Percentiles rank a stretch among this genome's conserved stretches.
Conservation (phyloP, 2,888 invertebrate genomes). For the Gandaritis pyraliata region DNA sequence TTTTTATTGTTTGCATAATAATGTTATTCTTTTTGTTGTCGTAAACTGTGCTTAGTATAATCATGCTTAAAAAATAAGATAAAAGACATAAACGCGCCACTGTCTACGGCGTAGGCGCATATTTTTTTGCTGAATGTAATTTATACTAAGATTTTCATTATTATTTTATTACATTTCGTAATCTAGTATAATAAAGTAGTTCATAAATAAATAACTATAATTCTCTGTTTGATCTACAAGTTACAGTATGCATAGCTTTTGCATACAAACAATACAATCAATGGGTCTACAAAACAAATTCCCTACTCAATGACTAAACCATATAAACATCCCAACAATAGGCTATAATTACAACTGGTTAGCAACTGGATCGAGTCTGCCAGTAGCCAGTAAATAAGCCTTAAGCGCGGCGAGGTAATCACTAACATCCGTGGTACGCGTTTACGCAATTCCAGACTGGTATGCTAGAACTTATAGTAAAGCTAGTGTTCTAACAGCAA, state of each 20-base stretch:
- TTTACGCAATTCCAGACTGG: constrained; percentile 51
- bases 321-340: constrained; percentile 38
- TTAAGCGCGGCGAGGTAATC: constrained; percentile 58
- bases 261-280: background rate
- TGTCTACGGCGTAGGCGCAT: too few species aligned
- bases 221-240: too few species aligned
- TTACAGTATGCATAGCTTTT: background rate
- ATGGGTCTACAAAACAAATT: constrained; percentile 1
- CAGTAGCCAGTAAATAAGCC: constrained; percentile 43
- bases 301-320: constrained; percentile 12
- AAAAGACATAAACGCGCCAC: too few species aligned
- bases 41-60: too few species aligned
- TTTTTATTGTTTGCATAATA: too few species aligned
- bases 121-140: too few species aligned
- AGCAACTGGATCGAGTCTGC: constrained; percentile 35
- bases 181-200: too few species aligned
- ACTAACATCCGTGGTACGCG: constrained; percentile 74
- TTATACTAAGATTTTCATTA: too few species aligned
- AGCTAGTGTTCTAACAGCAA: background rate
- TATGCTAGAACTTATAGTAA: constrained; percentile 14
- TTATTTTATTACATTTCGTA: too few species aligned
- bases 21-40: too few species aligned
- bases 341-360: constrained; percentile 38
- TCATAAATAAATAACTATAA: too few species aligned
- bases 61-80: too few species aligned